Base-by-base conservation (phyloP, 2,797 vertebrate species). In the Hippocampus kuda region DNA sequence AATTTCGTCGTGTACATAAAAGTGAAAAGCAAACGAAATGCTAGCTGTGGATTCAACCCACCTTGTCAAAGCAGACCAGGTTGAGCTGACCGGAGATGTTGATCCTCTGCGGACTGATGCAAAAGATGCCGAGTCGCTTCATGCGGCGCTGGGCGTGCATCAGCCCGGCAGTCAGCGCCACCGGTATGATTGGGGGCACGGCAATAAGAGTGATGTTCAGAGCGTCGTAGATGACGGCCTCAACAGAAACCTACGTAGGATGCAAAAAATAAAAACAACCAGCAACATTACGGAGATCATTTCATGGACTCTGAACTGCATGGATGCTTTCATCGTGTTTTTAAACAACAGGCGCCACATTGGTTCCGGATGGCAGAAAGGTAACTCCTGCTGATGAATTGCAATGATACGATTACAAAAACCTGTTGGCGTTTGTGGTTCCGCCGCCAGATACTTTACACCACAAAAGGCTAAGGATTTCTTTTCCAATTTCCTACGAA, bases 21-120 rank as follows among this genome's bases (percentile, higher is more conserved):
- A 38, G 34, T 38, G 34, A 38, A 38, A 38, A 1, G 34, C 34
- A 38, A 56, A 56, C 1, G n/a, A 56, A 56, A 13, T 12, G n/a
- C 8, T 16, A 26, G 13, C 22, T 42, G 18, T 15, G 41, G 11
- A 42, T 41, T 10, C 4, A 8, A 26, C 63, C 15, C 63, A 98
- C 97, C 96, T 99, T 98, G 87, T 99, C 97, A 76, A 99, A 98
- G 78, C 95, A 98, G 74, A 99, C 89, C 68, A 99, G 89, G 86
- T 98, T 95, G 62, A 98, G 89, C 70, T 98, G 97, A 42, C 97
- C 96, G 70, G 95, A 98, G 68, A 98, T 95, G 88, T 98, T 98
- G 86, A 99, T 99, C 84, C 96, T 93, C 74, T 98, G 96, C 3
- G 97, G 97, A 72, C 96, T 98, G 85, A 97, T 96, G 81, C 95